Base-by-base conservation (phyloP, 2,797 vertebrate genomes). In the Sebastes taczanowskii region DNA sequence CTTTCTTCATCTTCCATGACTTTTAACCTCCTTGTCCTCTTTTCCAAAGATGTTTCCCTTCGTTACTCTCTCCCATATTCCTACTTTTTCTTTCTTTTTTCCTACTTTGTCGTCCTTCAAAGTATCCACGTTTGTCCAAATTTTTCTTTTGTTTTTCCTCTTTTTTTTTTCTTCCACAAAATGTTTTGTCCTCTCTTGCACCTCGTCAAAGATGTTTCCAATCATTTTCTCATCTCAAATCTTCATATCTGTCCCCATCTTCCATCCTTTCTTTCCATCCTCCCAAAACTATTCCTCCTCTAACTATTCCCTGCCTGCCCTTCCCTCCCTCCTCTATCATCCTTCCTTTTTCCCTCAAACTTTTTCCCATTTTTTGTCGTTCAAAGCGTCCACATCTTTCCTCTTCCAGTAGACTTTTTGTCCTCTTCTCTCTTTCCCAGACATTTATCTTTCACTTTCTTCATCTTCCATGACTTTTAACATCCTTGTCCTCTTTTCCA, bases 281-380 rank as follows among this genome's bases (percentile, higher is more conserved):
- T 46, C 2, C 18, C 14, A 16, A 61, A 16, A 16, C 38, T 42
- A 14, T 42, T 7, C 65, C 32, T 32, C 46, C 42, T 30, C 32
- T 42, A 42, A 42, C 38, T 42, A 42, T 42, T 49, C 65, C 55
- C 32, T 8, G 58, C 34, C 35, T 38, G 11, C 5, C 60, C 59
- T 67, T 34, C 22, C 55, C 32, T 8, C 62, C 34, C 5, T 38
- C 16, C 5, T 16, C 18, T 22, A 34, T 71, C 32, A 74, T n/a
- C 75, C 49, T 70, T 55, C 2, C 27, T 63, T 71, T 84, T 65
- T 38, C 25, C 71, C 78, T 62, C 78, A 84, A 53, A 74, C 11
- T 74, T 77, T 22, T n/a, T 20, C 11, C 14, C 13, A 13, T 8
- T 20, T 25, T 56, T 58, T 7, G 8, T 65, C 13, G 22, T 42